phyloP scores from a whole-genome alignment of 1,140 invertebrate species.

The Drosophila micromelanica region DNA sequence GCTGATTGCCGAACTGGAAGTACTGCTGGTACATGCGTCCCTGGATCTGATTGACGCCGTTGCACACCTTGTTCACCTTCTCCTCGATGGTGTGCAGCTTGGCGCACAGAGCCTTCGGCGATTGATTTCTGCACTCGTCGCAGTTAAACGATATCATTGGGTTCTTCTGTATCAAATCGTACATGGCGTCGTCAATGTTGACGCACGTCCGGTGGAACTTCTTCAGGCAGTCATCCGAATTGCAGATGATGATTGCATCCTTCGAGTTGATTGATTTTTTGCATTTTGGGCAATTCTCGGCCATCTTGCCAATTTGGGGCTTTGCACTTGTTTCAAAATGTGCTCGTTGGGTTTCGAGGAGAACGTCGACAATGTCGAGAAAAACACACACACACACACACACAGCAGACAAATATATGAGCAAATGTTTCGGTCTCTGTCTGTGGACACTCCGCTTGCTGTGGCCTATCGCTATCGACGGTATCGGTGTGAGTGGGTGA shows the following conservation, averaged over 20 bases:
- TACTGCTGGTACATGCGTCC: conserved; percentile 83
- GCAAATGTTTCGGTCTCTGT: conserved; percentile 26
- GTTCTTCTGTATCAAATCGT: conserved; percentile 80
- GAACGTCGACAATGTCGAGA: conserved; percentile 54
- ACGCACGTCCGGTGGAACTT: conserved; percentile 79
- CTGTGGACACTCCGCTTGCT: conserved; percentile 16
- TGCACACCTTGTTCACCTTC: conserved; percentile 81
- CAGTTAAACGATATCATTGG: conserved; percentile 80
- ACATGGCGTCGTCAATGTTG: conserved; percentile 77
- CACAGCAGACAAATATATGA: conserved; percentile 11
- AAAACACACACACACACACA: conserved; percentile 45
- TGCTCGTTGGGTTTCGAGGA: conserved; percentile 23
- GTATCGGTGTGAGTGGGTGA: conserved; percentile 45
- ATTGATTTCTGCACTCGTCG: conserved; percentile 79
- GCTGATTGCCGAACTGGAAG: conserved; percentile 79
- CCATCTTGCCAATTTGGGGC: conserved; percentile 54
- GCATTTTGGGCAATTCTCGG: conserved; percentile 81
- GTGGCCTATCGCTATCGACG: conserved; percentile 25
- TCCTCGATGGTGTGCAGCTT: conserved; percentile 81
- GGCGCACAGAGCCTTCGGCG: conserved; percentile 66
- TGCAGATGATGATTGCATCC: conserved; percentile 77
- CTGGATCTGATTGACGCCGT: conserved; percentile 81
- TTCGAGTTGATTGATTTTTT: conserved; percentile 81
- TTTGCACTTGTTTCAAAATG: conserved; percentile 11
- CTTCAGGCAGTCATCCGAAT: conserved; percentile 77